A percentile compares a stretch with the other conserved stretches of the same genome.
phyloP scores from a whole-genome alignment of 1,140 invertebrate genomes.

The Drosophila rhopaloa region DNA sequence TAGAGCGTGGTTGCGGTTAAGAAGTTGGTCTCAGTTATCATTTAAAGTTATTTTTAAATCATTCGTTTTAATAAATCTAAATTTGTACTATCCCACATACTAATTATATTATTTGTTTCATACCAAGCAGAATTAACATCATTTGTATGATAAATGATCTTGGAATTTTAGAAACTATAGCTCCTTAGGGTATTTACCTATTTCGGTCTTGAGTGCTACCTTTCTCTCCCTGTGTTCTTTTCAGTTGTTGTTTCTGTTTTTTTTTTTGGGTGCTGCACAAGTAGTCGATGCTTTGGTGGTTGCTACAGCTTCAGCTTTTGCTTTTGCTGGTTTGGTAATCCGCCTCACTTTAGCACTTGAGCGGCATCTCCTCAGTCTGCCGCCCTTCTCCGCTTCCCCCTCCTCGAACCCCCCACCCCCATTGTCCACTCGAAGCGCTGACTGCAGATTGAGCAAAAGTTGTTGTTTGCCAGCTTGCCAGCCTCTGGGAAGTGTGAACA shows the following conservation, averaged over 20 bases:
- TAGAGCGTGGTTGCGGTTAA: no score
- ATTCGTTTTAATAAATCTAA: no score
- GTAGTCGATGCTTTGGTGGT: conserved; percentile 60
- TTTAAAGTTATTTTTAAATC: no score
- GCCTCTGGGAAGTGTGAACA: conserved; percentile 80
- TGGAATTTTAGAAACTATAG: neutral
- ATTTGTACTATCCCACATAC: no score
- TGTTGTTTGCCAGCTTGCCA: conserved; percentile 55
- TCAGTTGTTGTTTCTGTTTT: conserved; percentile 32
- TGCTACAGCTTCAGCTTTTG: conserved; percentile 53
- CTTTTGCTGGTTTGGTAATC: conserved; percentile 73
- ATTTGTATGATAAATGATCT: neutral
- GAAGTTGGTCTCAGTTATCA: no score
- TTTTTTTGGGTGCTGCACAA: conserved; percentile 45
- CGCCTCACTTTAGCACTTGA: conserved; percentile 82
- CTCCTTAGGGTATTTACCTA: conserved; percentile 15
- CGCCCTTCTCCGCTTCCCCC: conserved; percentile 4
- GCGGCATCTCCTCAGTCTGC: conserved; percentile 62
- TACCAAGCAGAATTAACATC: neutral
- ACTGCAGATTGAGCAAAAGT: conserved; percentile 82
- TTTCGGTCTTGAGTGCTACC: conserved; percentile 15
- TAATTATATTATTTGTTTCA: no score
- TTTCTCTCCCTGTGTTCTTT: conserved; percentile 18
- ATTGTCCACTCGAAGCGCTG: conserved; percentile 74
- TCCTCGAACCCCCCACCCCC: conserved; percentile 15